phyloP scores from a whole-genome alignment of 2,797 vertebrate genomes.

The Cossypha polioptera region DNA sequence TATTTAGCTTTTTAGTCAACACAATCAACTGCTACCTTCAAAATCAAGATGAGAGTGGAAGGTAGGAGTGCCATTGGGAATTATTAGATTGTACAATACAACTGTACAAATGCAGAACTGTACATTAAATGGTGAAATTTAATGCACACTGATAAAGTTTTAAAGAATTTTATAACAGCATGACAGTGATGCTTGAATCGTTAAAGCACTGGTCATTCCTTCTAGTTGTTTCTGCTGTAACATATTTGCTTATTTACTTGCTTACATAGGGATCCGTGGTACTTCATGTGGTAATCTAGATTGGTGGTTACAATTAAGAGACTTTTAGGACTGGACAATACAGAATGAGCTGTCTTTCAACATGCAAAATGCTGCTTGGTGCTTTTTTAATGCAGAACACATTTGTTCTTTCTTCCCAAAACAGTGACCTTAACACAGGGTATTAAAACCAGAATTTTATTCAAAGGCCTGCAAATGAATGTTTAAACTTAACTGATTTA shows the following conservation, averaged over 20 bases:
- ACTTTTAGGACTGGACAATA: not conserved
- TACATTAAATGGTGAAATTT: not conserved
- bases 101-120: not conserved
- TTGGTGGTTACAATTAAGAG: not conserved
- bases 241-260: not conserved
- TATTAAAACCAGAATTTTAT: not conserved
- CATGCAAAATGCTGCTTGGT: not conserved
- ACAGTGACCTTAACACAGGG: not conserved
- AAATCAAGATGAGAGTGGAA: slow-evolving; percentile 79
- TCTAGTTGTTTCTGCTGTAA: not conserved
- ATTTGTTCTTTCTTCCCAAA: not conserved
- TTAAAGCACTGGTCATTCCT: not conserved
- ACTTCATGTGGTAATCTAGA: not conserved
- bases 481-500: not conserved
- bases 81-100: not conserved
- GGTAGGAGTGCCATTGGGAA: slow-evolving; percentile 71
- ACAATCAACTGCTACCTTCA: slow-evolving; percentile 86
- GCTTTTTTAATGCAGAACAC: not conserved
- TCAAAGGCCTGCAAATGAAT: not conserved
- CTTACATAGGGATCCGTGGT: not conserved
- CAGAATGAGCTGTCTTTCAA: not conserved
- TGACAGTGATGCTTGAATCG: not conserved
- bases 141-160: not conserved
- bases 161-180: not conserved
- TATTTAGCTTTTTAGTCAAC: slow-evolving; percentile 92